These are phyloP conservation scores for Cromileptes altivelis DNA, from an alignment of 2,113 vertebrate species.

Conservation along the genomic window DNA sequence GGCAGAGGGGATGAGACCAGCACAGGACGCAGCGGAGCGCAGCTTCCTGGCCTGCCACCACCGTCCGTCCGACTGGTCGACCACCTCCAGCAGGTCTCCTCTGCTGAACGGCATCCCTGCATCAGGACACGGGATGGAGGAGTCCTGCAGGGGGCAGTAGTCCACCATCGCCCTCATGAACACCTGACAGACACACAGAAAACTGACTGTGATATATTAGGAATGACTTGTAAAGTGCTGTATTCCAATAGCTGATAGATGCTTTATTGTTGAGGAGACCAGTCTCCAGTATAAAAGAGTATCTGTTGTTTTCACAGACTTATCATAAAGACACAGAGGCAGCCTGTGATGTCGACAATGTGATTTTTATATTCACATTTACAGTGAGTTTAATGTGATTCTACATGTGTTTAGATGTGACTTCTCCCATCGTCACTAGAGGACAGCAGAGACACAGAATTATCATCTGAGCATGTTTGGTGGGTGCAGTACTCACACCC, in stretches of 20 bases:
- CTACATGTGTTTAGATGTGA: no score
- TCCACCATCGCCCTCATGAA: constrained; percentile 92
- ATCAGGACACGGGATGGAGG: constrained; percentile 89
- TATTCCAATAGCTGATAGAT: no score
- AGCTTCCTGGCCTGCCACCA: constrained; percentile 96
- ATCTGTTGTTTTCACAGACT: no score
- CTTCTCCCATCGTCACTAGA: no score
- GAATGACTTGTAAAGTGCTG: no score
- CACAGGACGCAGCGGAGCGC: constrained; percentile 85
- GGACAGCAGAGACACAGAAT: neutral
- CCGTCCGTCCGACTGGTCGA: constrained; percentile 90
- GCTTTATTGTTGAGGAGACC: no score
- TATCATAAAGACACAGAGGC: no score
- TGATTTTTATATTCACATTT: no score
- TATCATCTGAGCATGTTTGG: neutral
- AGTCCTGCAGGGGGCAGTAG: constrained; percentile 92
- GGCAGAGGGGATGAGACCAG: constrained; percentile 92
- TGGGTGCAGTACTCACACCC: neutral
- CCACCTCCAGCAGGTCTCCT: constrained; percentile 94
- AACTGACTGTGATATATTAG: no score
- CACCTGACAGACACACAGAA: constrained; percentile 78
- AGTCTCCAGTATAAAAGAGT: no score
- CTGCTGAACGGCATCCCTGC: constrained; percentile 91
- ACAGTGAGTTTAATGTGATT: no score
- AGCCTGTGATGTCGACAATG: no score